Conservation (phyloP, 1,140 invertebrate genomes). For the Limonius californicus region DNA sequence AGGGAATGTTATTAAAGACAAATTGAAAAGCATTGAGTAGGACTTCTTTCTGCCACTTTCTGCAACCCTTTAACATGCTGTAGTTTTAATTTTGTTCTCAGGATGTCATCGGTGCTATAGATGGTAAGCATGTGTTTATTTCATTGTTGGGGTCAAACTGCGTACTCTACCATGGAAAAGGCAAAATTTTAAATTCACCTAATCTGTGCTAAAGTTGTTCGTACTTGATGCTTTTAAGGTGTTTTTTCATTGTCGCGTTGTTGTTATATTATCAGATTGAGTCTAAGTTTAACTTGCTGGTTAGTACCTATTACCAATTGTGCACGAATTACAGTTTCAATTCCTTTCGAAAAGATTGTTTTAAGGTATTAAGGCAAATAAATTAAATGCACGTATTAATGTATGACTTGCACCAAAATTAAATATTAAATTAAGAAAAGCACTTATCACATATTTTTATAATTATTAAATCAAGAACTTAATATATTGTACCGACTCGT, state of each 20-base stretch:
- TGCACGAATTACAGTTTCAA: background rate
- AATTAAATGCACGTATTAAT: background rate
- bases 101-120: too few species aligned
- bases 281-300: constrained; percentile 2
- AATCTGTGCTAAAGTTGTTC: too few species aligned
- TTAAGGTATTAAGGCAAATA: too few species aligned
- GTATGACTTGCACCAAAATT: constrained; percentile 9
- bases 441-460: constrained; percentile 7
- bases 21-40: background rate
- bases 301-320: background rate
- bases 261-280: background rate
- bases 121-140: too few species aligned
- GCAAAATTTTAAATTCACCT: too few species aligned
- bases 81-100: too few species aligned
- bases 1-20: background rate
- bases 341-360: too few species aligned
- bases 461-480: background rate
- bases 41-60: too few species aligned
- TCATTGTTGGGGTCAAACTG: too few species aligned
- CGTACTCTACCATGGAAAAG: too few species aligned
- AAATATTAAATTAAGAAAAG: constrained; percentile 3
- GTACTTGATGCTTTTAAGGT: background rate
- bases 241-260: background rate
- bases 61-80: too few species aligned
- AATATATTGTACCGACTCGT: background rate